Percentiles rank a stretch among this genome's conserved stretches.
phyloP scores from a whole-genome alignment of 1,140 invertebrate genomes.

The Drosophila sp. region DNA sequence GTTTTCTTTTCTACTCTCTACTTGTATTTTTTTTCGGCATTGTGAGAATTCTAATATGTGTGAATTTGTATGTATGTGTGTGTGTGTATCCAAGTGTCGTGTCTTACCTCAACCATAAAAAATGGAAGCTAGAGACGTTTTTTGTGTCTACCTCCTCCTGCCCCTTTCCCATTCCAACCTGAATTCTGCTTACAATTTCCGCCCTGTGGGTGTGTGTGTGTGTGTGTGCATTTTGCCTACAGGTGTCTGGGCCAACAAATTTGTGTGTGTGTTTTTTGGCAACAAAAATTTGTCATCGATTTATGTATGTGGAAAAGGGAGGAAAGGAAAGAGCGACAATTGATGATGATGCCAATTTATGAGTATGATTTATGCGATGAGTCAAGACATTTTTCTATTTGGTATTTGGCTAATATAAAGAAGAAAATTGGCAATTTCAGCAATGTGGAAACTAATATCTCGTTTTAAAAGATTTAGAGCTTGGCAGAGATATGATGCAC shows the following conservation, averaged over 20 bases:
- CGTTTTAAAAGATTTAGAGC: too few relatives aligned
- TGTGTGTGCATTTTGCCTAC: constrained; percentile 19
- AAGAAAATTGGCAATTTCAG: too few relatives aligned
- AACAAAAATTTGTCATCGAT: constrained; percentile 37
- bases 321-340: neutral
- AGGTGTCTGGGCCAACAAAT: constrained; percentile 20
- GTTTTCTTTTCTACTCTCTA: neutral
- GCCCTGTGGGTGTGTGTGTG: neutral
- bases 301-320: constrained; percentile 35
- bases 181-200: constrained; percentile 41
- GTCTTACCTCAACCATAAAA: constrained; percentile 28
- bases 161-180: neutral
- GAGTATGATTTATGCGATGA: too few relatives aligned
- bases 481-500: too few relatives aligned
- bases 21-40: constrained; percentile 14
- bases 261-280: neutral
- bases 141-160: neutral
- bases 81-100: constrained; percentile 10
- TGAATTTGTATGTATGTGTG: constrained; percentile 9
- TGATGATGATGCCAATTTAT: too few relatives aligned
- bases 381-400: too few relatives aligned
- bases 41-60: constrained; percentile 33
- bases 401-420: too few relatives aligned
- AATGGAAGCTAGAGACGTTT: constrained; percentile 1
- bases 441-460: too few relatives aligned